phyloP scores from a whole-genome alignment of 2,113 vertebrate species.

The Oryzias celebensis region DNA sequence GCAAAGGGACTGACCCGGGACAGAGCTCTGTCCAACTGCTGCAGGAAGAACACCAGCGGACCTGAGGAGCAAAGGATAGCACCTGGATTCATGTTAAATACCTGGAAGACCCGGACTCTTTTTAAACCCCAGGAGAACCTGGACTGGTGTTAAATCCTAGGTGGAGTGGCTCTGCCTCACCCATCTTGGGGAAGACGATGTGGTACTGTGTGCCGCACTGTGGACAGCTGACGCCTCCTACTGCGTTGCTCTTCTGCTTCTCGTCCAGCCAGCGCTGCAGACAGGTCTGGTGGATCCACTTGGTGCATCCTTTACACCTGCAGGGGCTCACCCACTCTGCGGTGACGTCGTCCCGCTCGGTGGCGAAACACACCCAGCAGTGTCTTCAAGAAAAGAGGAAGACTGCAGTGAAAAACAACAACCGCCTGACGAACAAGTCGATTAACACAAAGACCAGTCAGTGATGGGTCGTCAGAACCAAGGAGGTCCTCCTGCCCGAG shows the following conservation, averaged over 20 bases:
- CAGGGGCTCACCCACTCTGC: slow-evolving; percentile 82
- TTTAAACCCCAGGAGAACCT: background rate
- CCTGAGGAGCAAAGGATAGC: slow-evolving; percentile 49
- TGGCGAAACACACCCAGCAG: slow-evolving; percentile 83
- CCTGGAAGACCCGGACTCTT: background rate
- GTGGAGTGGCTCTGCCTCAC: slow-evolving; percentile 34
- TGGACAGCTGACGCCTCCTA: slow-evolving; percentile 71
- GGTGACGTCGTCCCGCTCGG: slow-evolving; percentile 71
- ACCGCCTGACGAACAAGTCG: too few relatives aligned
- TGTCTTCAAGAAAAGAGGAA: slow-evolving; percentile 52
- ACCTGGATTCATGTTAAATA: too few relatives aligned
- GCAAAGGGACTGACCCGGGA: slow-evolving; percentile 77
- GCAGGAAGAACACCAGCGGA: slow-evolving; percentile 76
- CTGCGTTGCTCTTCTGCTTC: slow-evolving; percentile 78
- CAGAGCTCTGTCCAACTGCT: slow-evolving; percentile 74
- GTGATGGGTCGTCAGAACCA: too few relatives aligned
- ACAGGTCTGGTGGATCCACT: slow-evolving; percentile 83
- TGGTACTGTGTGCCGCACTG: slow-evolving; percentile 78
- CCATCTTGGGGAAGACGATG: slow-evolving; percentile 78
- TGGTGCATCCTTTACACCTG: slow-evolving; percentile 80
- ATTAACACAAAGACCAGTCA: too few relatives aligned
- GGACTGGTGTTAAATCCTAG: too few relatives aligned
- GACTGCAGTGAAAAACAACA: background rate
- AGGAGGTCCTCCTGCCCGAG: too few relatives aligned
- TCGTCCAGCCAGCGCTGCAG: slow-evolving; percentile 83